Conservation (phyloP, 2,113 vertebrate species). For the Pagrus major region DNA sequence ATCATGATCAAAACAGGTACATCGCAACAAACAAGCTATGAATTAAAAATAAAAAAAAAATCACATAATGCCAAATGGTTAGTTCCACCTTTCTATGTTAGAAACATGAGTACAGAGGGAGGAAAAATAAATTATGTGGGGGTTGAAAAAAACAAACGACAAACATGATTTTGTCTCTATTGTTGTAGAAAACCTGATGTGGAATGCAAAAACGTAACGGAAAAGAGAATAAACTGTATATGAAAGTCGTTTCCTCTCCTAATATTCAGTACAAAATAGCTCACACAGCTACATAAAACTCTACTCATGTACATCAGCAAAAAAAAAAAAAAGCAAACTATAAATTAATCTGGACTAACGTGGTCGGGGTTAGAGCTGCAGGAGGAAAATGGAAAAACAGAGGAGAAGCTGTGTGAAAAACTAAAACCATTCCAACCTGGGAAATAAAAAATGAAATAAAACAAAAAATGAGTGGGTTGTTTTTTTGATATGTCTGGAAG, state of each 20-base stretch:
- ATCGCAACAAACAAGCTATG: constrained; percentile 82
- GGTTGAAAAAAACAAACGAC: constrained; percentile 80
- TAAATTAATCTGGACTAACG: constrained; percentile 70
- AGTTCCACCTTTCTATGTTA: constrained; percentile 78
- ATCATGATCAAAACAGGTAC: constrained; percentile 76
- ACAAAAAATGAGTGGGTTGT: not conserved
- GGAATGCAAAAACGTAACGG: constrained; percentile 75
- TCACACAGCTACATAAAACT: constrained; percentile 81
- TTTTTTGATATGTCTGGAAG: constrained; percentile 5
- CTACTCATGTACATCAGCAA: constrained; percentile 78
- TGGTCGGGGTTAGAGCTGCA: constrained; percentile 64
- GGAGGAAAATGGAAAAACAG: constrained; percentile 46
- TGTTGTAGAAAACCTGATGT: constrained; percentile 60
- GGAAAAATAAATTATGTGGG: constrained; percentile 88
- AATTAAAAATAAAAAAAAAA: constrained; percentile 80
- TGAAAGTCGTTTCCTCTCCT: constrained; percentile 61
- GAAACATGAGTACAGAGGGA: constrained; percentile 85
- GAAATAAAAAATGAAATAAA: not conserved
- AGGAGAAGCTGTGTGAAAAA: constrained; percentile 14
- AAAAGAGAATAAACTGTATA: constrained; percentile 72
- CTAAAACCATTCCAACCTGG: constrained; percentile 5
- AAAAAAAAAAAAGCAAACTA: too few species aligned
- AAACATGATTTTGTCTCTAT: constrained; percentile 72
- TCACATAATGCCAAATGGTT: constrained; percentile 86
- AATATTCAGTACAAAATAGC: constrained; percentile 76